Evolutionary conservation across 2,888 invertebrate genomes (phyloP), one percentile per base, ranked within the genome.

Genomic region (Carcina quercana): DNA sequence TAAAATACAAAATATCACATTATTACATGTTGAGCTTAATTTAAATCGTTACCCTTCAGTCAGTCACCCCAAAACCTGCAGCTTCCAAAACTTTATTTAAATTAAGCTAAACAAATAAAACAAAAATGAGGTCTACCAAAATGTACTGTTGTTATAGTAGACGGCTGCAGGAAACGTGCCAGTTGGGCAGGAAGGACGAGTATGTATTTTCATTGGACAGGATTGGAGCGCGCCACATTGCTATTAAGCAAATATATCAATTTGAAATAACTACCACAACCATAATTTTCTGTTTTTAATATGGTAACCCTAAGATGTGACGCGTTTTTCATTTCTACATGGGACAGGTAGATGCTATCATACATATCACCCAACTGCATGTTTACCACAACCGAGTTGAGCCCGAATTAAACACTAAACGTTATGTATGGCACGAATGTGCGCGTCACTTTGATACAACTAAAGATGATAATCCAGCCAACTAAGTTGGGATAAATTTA

Each of bases 1-100:
- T 69, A 72, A 74, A 75, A 72, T 71, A 74, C 70, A 82, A 82
- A 84, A 84, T 85, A 84, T 85, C 84, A 84, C 85, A 82, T 76
- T 72, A 72, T 78, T 80, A 79, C 67, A 71, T 73, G 83, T 83
- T 79, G 80, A 83, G 84, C 83, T 83, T 79, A 82, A 83, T 83
- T 82, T 75, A 79, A 80, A 73, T 67, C 46, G 53, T 61, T 65
- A 58, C 50, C 52, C 47, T 42, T 33, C 37, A 37, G 37, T n/a
- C n/a, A n/a, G n/a, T n/a, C 51, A 55, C 49, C 58, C 60, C 65
- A 62, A 59, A 46, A 41, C 55, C 58, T 53, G 51, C 59, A 37
- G 25, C 20, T 43, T 35, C 45, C 36, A 42, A 55, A 54, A 50
- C 50, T 40, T 51, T 47, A 38, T 74, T 76, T 75, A 76, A 83